phyloP scores from a whole-genome alignment of 2,113 vertebrate species.

The Meles meles region DNA sequence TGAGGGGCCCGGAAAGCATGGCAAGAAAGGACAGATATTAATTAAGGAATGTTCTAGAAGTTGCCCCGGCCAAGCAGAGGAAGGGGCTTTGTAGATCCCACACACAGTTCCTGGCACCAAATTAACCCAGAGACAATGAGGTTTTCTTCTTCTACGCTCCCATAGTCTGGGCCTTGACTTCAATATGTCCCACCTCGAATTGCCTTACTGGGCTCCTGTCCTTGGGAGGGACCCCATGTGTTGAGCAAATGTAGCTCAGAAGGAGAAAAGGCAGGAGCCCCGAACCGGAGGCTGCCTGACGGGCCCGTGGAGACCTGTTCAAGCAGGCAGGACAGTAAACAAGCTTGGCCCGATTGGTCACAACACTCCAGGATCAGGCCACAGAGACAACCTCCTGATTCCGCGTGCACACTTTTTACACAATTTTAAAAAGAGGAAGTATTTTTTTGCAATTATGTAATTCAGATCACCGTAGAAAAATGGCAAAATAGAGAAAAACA shows the following conservation, averaged over 20 bases:
- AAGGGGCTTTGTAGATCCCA: fast-evolving
- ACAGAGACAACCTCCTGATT: neutral
- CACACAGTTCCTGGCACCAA: neutral
- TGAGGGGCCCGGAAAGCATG: neutral
- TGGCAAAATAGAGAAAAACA: neutral
- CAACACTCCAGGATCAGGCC: fast-evolving
- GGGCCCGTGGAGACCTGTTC: neutral
- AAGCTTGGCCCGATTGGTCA: too few species aligned
- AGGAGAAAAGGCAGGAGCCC: neutral
- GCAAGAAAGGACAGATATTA: neutral
- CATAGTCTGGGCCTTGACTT: fast-evolving
- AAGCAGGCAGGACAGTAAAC: neutral
- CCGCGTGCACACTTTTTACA: neutral
- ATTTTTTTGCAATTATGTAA: neutral
- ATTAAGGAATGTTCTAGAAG: neutral
- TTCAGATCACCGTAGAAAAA: neutral
- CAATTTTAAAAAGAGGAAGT: neutral
- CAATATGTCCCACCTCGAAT: neutral
- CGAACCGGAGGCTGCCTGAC: fast-evolving
- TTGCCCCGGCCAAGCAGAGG: fast-evolving
- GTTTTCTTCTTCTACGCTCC: neutral
- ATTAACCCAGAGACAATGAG: neutral
- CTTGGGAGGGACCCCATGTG: neutral
- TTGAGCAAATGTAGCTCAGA: neutral
- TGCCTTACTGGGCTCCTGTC: fast-evolving